Evolutionary conservation across 2,797 vertebrate genomes (phyloP).

Genomic region (Bovichtus diacanthus): DNA sequence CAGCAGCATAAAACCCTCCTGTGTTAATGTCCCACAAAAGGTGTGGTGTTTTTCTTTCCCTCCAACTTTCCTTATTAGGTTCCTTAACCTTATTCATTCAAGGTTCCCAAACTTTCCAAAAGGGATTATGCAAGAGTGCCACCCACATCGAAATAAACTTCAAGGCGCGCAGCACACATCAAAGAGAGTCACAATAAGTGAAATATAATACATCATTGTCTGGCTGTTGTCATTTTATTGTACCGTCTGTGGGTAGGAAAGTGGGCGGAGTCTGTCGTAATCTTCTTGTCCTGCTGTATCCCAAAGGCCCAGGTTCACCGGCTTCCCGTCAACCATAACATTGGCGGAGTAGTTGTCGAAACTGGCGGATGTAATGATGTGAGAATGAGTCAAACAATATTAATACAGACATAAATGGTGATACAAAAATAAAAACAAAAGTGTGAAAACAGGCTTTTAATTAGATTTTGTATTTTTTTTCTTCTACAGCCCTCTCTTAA

Average conservation of each 20-base stretch:
- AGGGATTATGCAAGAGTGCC: neutral
- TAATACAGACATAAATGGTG: neutral
- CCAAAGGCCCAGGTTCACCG: slow-evolving; percentile 97
- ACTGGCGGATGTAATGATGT: slow-evolving; percentile 71
- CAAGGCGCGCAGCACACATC: neutral
- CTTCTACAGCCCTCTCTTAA: neutral
- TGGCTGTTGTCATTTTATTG: neutral
- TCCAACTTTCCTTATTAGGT: too few species aligned
- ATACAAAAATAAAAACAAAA: neutral
- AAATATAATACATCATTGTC: slow-evolving; percentile 24
- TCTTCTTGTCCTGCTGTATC: slow-evolving; percentile 99
- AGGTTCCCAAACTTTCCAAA: slow-evolving; percentile 4
- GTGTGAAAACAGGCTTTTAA: neutral
- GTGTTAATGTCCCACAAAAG: neutral
- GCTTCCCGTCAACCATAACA: slow-evolving; percentile 99
- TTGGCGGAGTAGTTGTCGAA: slow-evolving; percentile 99
- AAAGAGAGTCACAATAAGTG: slow-evolving; percentile 4
- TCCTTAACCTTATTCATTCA: slow-evolving; percentile 35
- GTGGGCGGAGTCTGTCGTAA: slow-evolving; percentile 96
- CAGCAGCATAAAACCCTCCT: neutral
- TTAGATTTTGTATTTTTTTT: neutral
- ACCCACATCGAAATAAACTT: neutral
- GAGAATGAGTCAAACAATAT: neutral
- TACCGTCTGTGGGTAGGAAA: slow-evolving; percentile 99
- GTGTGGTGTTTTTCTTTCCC: slow-evolving; percentile 18